Base-by-base conservation (phyloP, 2,797 vertebrate genomes). In the Fundulus diaphanus region DNA sequence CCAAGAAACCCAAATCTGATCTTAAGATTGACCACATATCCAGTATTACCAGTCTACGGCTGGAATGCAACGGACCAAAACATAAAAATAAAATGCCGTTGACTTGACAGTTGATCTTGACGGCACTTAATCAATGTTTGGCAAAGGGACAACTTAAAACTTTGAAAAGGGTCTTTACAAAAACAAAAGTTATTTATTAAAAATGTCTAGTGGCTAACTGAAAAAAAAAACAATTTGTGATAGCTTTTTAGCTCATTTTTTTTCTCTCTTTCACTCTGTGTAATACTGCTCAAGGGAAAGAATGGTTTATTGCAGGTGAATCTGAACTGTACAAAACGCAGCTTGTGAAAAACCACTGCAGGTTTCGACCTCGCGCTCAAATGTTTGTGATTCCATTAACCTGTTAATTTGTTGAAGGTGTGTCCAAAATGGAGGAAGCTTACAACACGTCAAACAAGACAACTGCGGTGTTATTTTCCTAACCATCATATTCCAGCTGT, bases 121-220 rank as follows among this genome's bases (percentile, higher is more conserved):
- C 31, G 70, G 78, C 46, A 75, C 93, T 94, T 94, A 95, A 92
- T 96, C 95, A 96, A 95, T 95, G 95, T 96, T 94, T 95, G 95
- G 95, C 93, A 96, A 97, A 96, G 95, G 95, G 96, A 97, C 95
- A 95, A 96, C 97, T 95, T 96, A 96, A 97, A 97, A 96, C 98
- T 99, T 99, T 96, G 96, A 96, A 94, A 97, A 97, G 96, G 96
- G 97, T 99, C 97, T 98, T 98, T 97, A 97, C 96, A 97, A 97
- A 91, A 97, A 96, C 95, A 96, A 98, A 96, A 96, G 97, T 98
- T 99, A 99, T 99, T 99, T 99, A 99, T 99, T 97, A 97, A 97
- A 97, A 96, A 97, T 97, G 97, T 99, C 97, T 97, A 97, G 97
- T 98, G 97, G 96, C 96, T 97, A 96, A 97, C 98, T 96, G 93